phyloP scores from a whole-genome alignment of 2,113 vertebrate species.

The Halichoeres trimaculatus region DNA sequence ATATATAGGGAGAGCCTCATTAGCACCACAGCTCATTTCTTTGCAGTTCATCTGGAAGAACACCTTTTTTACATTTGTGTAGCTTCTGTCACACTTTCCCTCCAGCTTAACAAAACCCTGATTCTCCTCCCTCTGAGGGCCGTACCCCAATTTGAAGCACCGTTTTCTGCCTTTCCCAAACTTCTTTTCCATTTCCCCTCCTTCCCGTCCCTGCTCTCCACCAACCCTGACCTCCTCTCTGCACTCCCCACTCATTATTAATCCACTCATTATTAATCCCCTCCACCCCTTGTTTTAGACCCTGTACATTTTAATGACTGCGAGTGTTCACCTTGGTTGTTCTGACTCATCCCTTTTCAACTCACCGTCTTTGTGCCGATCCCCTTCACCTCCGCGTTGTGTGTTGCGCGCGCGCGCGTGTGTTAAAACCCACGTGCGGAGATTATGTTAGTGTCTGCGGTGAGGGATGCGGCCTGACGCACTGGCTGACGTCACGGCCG shows the following conservation, averaged over 20 bases:
- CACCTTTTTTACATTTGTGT: not conserved
- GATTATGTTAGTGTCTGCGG: conserved; percentile 42
- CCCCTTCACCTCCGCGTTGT: not conserved
- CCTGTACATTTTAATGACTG: conserved; percentile 21
- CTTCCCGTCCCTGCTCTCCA: not conserved
- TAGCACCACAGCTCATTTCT: too few relatives aligned
- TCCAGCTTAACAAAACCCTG: not conserved
- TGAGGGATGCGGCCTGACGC: conserved; percentile 65
- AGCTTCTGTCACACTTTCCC: not conserved
- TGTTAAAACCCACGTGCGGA: conserved; percentile 1
- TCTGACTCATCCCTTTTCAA: conserved; percentile 63
- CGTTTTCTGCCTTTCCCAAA: not conserved
- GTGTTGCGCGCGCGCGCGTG: not conserved
- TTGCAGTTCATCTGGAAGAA: too few relatives aligned
- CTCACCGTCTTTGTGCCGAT: not conserved
- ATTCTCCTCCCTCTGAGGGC: not conserved
- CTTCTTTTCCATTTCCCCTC: conserved; percentile 10
- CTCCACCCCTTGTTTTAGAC: conserved; percentile 4
- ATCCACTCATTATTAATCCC: conserved; percentile 12
- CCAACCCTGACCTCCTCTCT: conserved; percentile 2
- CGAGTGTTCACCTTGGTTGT: conserved; percentile 45
- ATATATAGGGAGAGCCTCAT: too few relatives aligned
- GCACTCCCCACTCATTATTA: conserved; percentile 21
- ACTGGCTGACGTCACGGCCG: conserved; percentile 68
- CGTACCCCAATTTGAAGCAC: not conserved